A percentile compares a stretch with the other conserved stretches of the same genome.
phyloP scores from a whole-genome alignment of 2,888 invertebrate species.

The Athripsodes cinereus region DNA sequence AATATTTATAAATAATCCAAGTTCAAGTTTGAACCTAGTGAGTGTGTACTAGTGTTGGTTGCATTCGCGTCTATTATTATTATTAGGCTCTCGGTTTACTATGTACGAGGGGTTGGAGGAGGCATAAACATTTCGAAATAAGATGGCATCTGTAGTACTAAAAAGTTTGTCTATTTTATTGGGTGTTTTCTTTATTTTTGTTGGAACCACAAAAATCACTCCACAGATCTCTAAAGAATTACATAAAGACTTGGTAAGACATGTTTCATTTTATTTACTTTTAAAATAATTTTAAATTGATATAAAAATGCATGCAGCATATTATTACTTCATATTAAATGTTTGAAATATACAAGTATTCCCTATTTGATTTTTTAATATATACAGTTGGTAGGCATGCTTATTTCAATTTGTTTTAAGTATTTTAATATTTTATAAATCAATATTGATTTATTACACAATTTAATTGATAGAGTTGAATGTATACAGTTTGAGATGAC shows the following conservation, averaged over 20 bases:
- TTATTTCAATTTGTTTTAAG: no score
- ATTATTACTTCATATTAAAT: no score
- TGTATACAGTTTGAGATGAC: no score
- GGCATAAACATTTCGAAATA: conserved; percentile 13
- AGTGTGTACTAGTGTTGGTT: not conserved
- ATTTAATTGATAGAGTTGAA: conserved; percentile 2
- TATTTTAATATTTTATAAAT: not conserved
- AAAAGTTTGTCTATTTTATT: conserved; percentile 86
- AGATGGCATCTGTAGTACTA: conserved; percentile 71
- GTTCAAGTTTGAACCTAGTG: not conserved
- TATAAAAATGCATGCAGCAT: no score
- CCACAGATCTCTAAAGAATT: conserved; percentile 90
- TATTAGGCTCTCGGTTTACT: not conserved
- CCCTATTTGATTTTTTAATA: no score
- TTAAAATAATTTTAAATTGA: no score
- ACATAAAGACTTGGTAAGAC: conserved; percentile 90
- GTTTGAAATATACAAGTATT: no score
- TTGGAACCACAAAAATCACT: conserved; percentile 87
- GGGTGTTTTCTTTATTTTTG: conserved; percentile 92
- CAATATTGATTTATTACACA: conserved; percentile 14
- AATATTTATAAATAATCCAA: conserved; percentile 6
- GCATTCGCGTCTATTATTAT: not conserved
- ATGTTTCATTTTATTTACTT: no score
- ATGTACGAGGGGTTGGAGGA: not conserved
- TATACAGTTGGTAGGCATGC: no score